Percentiles rank a stretch among this genome's conserved stretches.
Evolutionary conservation across 2,888 invertebrate genomes (phyloP).

Genomic region (Drosophila bunnanda): DNA sequence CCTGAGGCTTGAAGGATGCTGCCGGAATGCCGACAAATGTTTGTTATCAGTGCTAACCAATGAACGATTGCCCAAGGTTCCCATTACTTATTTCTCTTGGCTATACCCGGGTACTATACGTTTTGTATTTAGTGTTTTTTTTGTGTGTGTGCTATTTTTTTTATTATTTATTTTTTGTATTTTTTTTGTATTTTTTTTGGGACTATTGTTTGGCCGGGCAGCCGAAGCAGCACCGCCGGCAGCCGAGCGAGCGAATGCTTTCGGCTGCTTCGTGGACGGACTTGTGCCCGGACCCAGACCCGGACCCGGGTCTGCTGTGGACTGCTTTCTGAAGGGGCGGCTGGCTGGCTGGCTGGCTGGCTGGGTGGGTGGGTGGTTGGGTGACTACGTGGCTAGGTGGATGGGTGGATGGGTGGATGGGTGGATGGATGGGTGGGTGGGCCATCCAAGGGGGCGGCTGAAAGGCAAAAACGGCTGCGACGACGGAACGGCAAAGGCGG

Average conservation of each 20-base stretch:
- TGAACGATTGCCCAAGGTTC: conserved; percentile 46
- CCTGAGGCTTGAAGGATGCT: conserved; percentile 30
- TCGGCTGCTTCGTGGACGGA: conserved; percentile 30
- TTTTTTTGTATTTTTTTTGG: conserved; percentile 9
- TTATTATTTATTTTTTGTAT: conserved; percentile 1
- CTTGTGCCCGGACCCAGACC: conserved; percentile 30
- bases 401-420: not conserved
- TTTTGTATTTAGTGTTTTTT: conserved; percentile 15
- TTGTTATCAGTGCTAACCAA: conserved; percentile 45
- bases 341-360: conserved; percentile 2
- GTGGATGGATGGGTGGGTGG: not conserved
- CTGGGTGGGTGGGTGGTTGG: not conserved
- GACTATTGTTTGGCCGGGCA: conserved; percentile 39
- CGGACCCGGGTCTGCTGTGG: conserved; percentile 16
- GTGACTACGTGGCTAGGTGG: conserved; percentile 1
- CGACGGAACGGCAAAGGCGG: conserved; percentile 38
- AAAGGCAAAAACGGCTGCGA: conserved; percentile 17
- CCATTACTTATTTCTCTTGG: conserved; percentile 32
- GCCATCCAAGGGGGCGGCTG: not conserved
- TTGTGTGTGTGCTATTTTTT: conserved; percentile 1
- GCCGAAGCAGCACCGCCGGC: conserved; percentile 30
- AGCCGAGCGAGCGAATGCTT: conserved; percentile 11
- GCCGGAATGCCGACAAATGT: conserved; percentile 36
- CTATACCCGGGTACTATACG: conserved; percentile 5
- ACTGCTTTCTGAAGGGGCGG: conserved; percentile 9